A percentile compares a stretch with the other conserved stretches of the same genome.
These are phyloP conservation scores for Brachionus rotundiformis DNA, from an alignment of 1,140 invertebrate species.

Conservation along the genomic window DNA sequence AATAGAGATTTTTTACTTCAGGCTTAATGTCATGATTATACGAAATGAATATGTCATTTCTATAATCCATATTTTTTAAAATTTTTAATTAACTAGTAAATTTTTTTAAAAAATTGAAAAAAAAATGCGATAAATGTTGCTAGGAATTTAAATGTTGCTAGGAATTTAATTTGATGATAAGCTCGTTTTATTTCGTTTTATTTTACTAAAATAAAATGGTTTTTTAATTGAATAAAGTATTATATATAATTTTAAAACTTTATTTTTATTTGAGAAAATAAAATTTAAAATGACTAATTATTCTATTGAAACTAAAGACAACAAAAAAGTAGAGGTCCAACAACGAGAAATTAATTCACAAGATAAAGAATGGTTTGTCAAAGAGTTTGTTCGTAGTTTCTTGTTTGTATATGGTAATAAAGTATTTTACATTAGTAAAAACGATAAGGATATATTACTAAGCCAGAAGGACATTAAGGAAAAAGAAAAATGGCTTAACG, in stretches of 20 bases:
- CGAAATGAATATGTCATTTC: neutral
- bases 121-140: too few relatives aligned
- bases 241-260: too few relatives aligned
- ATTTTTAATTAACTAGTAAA: neutral
- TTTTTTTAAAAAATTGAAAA: neutral
- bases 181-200: too few relatives aligned
- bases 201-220: too few relatives aligned
- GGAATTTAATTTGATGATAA: too few relatives aligned
- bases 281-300: neutral
- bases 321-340: neutral
- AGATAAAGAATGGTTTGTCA: neutral
- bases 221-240: neutral
- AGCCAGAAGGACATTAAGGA: neutral
- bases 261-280: neutral
- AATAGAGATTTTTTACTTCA: neutral
- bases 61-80: neutral
- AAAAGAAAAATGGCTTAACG: conserved; percentile 1
- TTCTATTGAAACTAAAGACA: neutral
- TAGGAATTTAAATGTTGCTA: too few relatives aligned
- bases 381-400: neutral
- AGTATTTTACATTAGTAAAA: neutral
- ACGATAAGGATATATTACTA: neutral
- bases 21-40: neutral
- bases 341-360: neutral
- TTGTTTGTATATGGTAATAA: neutral